Percentiles rank a stretch among this genome's conserved stretches.
Evolutionary conservation across 2,113 vertebrate species (phyloP).

Genomic region (Crotalus helleri): DNA sequence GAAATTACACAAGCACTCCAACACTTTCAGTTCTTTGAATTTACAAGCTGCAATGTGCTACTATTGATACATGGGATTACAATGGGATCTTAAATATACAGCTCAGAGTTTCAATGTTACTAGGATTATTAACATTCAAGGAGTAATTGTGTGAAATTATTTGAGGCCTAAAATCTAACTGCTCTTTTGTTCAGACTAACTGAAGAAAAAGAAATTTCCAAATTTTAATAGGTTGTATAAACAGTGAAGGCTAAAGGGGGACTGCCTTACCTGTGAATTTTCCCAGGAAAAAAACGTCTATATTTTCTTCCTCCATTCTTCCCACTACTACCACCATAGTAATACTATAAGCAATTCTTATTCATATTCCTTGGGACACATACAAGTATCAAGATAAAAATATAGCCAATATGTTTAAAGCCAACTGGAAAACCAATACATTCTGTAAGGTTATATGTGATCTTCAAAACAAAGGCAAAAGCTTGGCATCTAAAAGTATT

Average conservation of each 20-base stretch:
- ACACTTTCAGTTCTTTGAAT: neutral
- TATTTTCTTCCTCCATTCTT: neutral
- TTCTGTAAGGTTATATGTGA: neutral
- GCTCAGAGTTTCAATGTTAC: neutral
- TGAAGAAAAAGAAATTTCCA: neutral
- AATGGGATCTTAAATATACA: accelerated
- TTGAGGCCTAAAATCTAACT: neutral
- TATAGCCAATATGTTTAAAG: neutral
- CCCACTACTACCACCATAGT: no score
- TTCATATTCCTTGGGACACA: neutral
- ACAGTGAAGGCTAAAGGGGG: neutral
- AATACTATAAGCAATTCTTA: neutral
- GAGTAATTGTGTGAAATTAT: neutral
- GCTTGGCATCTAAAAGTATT: no score
- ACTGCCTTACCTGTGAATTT: neutral
- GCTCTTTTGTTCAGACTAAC: neutral
- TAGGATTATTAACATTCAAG: neutral
- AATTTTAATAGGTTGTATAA: neutral
- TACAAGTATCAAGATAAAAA: neutral
- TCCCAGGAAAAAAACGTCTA: neutral
- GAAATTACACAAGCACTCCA: neutral
- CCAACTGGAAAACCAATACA: neutral
- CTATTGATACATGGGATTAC: neutral
- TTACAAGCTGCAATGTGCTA: neutral
- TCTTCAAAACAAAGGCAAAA: neutral